Percentiles rank a stretch among this genome's conserved stretches.
Conservation (phyloP, 2,888 invertebrate species). For the Scaptomyza tumidula region DNA sequence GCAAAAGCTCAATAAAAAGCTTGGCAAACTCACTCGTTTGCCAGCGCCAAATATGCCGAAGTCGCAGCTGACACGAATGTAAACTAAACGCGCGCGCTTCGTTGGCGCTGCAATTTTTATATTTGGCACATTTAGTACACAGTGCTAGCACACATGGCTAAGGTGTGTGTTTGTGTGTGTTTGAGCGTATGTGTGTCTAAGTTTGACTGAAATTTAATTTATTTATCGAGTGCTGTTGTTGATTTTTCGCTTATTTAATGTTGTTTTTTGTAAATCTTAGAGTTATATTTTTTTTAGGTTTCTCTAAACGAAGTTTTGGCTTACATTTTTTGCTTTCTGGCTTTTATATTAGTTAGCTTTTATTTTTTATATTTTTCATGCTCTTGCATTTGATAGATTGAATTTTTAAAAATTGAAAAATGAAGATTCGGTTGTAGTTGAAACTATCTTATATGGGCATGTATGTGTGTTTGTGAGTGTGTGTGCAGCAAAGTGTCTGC, state of each 20-base stretch:
- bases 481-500: slow-evolving; percentile 6
- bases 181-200: slow-evolving; percentile 9
- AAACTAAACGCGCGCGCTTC: slow-evolving; percentile 11
- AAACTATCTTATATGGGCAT: slow-evolving; percentile 8
- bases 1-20: slow-evolving; percentile 36
- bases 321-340: slow-evolving; percentile 40
- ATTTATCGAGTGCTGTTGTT: slow-evolving; percentile 61
- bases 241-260: slow-evolving; percentile 21
- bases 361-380: slow-evolving; percentile 41
- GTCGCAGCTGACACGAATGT: slow-evolving; percentile 3
- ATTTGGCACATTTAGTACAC: slow-evolving; percentile 72
- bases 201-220: slow-evolving; percentile 65
- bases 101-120: slow-evolving; percentile 30
- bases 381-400: slow-evolving; percentile 64
- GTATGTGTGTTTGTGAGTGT: not conserved
- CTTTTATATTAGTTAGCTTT: slow-evolving; percentile 16
- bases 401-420: slow-evolving; percentile 56
- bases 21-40: slow-evolving; percentile 13
- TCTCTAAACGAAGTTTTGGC: slow-evolving; percentile 29
- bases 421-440: slow-evolving; percentile 17
- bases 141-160: slow-evolving; percentile 41
- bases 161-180: slow-evolving; percentile 9
- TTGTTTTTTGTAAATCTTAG: slow-evolving; percentile 27
- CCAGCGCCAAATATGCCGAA: not conserved
- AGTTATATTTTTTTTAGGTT: slow-evolving; percentile 21